Conservation (phyloP, 2,797 vertebrate species). For the Protosalanx chinensis region DNA sequence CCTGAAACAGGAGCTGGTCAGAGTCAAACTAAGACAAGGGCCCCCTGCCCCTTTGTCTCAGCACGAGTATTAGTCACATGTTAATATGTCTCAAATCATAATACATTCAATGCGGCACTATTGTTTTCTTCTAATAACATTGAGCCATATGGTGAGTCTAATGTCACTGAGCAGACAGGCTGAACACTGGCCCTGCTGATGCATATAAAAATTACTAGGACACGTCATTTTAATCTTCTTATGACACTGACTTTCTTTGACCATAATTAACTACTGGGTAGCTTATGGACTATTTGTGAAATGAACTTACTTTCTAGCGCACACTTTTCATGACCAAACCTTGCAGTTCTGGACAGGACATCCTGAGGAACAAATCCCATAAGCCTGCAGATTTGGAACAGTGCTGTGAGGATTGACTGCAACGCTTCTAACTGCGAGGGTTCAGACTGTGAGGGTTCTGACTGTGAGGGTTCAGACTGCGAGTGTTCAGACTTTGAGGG, state of each 20-base stretch:
- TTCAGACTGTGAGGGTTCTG: neutral
- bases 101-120: constrained; percentile 39
- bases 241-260: constrained; percentile 42
- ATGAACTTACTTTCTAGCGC: neutral
- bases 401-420: no score
- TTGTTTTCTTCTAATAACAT: constrained; percentile 44
- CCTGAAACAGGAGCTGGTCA: neutral
- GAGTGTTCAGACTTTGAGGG: neutral
- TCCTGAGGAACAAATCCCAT: no score
- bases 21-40: constrained; percentile 33
- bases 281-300: constrained; percentile 7
- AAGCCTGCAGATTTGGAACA: no score
- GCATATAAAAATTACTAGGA: constrained; percentile 54
- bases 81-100: constrained; percentile 48
- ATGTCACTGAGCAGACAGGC: constrained; percentile 33
- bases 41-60: constrained; percentile 29
- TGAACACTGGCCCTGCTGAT: constrained; percentile 41
- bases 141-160: constrained; percentile 48
- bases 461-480: neutral
- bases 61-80: constrained; percentile 39
- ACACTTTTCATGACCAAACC: neutral
- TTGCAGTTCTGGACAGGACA: neutral
- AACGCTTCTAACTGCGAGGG: no score
- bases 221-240: constrained; percentile 61
- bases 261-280: constrained; percentile 51